Evolutionary conservation across 2,113 vertebrate genomes (phyloP).

Genomic region (Stegastes partitus): DNA sequence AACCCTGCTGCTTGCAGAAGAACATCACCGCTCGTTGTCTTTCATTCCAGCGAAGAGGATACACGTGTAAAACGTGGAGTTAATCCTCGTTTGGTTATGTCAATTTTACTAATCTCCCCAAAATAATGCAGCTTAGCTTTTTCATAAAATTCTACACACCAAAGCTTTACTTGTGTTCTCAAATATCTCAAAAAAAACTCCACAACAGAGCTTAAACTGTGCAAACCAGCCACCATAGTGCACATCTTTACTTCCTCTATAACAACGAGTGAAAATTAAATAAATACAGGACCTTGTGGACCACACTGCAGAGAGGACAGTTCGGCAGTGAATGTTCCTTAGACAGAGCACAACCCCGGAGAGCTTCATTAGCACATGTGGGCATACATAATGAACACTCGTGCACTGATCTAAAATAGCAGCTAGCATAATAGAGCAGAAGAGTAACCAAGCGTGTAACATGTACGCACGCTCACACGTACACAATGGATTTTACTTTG

Average conservation of each 20-base stretch:
- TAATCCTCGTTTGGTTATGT: too few species aligned
- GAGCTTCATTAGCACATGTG: constrained; percentile 65
- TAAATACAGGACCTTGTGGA: constrained; percentile 1
- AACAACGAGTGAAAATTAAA: neutral
- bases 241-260: constrained; percentile 1
- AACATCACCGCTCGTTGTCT: neutral
- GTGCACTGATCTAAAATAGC: constrained; percentile 63
- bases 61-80: too few species aligned
- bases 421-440: constrained; percentile 50
- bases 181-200: too few species aligned
- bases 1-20: neutral
- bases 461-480: constrained; percentile 36
- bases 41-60: neutral
- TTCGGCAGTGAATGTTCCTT: constrained; percentile 32
- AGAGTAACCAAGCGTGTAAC: constrained; percentile 49
- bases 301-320: neutral
- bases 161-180: too few species aligned
- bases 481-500: constrained; percentile 59
- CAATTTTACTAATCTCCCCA: too few species aligned
- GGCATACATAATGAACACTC: constrained; percentile 51
- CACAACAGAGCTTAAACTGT: too few species aligned
- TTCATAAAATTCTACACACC: too few species aligned
- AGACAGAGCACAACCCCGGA: constrained; percentile 45
- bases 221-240: too few species aligned
- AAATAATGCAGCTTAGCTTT: too few species aligned